Evolutionary conservation across 2,888 invertebrate genomes (phyloP), one percentile per base, ranked within the genome.

Genomic region (Anarsia innoxiella): DNA sequence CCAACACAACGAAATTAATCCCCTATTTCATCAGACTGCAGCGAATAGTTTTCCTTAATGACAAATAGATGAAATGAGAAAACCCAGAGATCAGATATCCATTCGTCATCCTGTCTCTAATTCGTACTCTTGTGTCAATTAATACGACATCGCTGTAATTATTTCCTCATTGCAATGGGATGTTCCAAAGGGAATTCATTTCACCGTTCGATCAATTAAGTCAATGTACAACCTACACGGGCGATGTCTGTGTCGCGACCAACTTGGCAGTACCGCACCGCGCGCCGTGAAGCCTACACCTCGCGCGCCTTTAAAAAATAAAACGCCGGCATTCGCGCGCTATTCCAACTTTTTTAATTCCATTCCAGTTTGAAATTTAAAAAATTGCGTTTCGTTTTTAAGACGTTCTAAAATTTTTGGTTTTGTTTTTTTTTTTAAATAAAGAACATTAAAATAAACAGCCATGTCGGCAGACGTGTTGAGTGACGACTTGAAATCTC

Each of bases 401-500:
- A 25, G 5, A 9, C n/a, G 25, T 25, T 25, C n/a, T 25, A 3
- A 4, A n/a, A 33, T 42, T 32, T n/a, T n/a, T n/a, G n/a, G n/a
- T n/a, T n/a, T n/a, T n/a, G n/a, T n/a, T n/a, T n/a, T n/a, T n/a
- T n/a, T 45, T 48, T 46, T 51, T 41, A 44, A 45, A 30, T 23
- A 38, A 35, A 33, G 13, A 25, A 29, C 11, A 16, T 28, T 34
- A 41, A 35, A 36, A 33, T 39, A 47, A 41, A 42, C 49, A 45
- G 41, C 49, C 49, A 69, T 92, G 91, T 91, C 93, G 46, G 88
- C 91, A 47, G 93, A 93, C 78, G 89, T 93, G 58, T 76, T 94
- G 60, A 91, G 92, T 83, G 91, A 92, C 58, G 90, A 93, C 68
- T 88, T 94, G 66, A 91, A 91, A 73, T 87, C 91, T 39, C 87